Percentiles rank a stretch among this genome's conserved stretches.
Evolutionary conservation across 2,888 invertebrate genomes (phyloP).

Genomic region (Phyto melanocephala): DNA sequence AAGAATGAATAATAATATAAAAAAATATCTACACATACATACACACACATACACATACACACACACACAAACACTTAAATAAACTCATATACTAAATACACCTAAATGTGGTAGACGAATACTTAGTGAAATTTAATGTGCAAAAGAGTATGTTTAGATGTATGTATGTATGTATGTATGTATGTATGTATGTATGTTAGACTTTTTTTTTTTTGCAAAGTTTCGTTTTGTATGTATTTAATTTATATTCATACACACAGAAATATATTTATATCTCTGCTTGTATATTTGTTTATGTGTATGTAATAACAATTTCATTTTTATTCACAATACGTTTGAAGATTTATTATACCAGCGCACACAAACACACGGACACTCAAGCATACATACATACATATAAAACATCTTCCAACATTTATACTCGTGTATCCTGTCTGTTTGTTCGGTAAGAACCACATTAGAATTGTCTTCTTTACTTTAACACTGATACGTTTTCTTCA

Average conservation of each 20-base stretch:
- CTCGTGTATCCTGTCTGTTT: conserved; percentile 25
- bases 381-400: conserved; percentile 24
- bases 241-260: not conserved
- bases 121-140: not conserved
- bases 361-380: not conserved
- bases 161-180: not conserved
- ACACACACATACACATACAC: not conserved
- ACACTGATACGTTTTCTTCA: conserved; percentile 13
- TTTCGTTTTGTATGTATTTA: not conserved
- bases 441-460: conserved; percentile 27
- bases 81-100: not conserved
- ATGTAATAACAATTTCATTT: conserved; percentile 41
- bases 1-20: not conserved
- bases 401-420: not conserved
- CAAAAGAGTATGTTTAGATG: not conserved
- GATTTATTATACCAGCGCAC: conserved; percentile 50
- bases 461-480: conserved; percentile 18
- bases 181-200: no score
- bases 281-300: not conserved
- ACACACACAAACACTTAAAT: not conserved
- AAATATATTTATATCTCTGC: not conserved
- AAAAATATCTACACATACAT: not conserved
- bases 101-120: not conserved
- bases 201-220: no score
- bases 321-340: conserved; percentile 54